These are phyloP conservation scores for western clawed frog (Xenopus tropicalis) DNA, from an alignment of 2,113 vertebrate species.

Conservation along the genomic window DNA sequence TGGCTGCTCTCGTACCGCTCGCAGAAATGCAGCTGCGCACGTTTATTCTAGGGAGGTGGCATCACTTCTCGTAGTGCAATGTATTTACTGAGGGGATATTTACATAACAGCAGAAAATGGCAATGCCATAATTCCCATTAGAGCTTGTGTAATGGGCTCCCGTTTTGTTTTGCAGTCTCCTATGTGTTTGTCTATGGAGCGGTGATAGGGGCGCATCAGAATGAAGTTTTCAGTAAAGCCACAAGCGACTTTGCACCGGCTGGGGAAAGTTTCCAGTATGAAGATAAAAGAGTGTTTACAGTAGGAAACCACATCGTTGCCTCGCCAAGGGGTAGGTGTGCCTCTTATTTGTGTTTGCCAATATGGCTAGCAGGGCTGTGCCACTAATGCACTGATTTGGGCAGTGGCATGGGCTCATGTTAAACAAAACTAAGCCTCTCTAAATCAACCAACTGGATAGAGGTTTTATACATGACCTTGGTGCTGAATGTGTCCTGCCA, in stretches of 20 bases:
- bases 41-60: background rate
- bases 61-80: background rate
- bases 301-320: background rate
- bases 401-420: too few relatives aligned
- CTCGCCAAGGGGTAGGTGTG: background rate
- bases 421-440: too few relatives aligned
- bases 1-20: background rate
- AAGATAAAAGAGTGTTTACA: constrained; percentile 1
- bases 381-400: too few relatives aligned
- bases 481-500: too few relatives aligned
- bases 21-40: background rate
- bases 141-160: too few relatives aligned
- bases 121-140: too few relatives aligned
- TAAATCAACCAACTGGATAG: too few relatives aligned
- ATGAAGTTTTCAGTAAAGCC: constrained; percentile 1
- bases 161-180: background rate
- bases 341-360: background rate
- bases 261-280: background rate
- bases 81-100: background rate
- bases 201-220: background rate
- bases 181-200: background rate
- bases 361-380: too few relatives aligned
- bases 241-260: background rate
- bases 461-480: too few relatives aligned
- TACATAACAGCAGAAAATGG: too few relatives aligned